Percentiles rank a stretch among this genome's conserved stretches.
Conservation (phyloP, 2,113 vertebrate genomes). For the Crotalus viridis region DNA sequence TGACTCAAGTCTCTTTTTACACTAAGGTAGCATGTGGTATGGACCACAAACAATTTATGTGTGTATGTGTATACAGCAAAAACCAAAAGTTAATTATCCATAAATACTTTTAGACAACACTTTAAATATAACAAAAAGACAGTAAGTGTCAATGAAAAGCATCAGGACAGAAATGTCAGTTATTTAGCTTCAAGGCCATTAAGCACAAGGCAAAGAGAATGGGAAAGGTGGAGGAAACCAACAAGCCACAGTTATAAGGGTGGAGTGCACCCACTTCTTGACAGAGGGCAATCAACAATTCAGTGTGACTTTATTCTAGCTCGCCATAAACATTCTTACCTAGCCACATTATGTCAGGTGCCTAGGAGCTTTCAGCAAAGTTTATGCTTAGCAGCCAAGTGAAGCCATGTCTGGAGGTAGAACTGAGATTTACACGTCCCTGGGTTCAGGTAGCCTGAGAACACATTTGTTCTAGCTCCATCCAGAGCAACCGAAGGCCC, state of each 20-base stretch:
- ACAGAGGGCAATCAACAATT: background rate
- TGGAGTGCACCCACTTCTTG: background rate
- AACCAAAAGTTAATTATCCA: background rate
- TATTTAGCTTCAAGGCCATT: background rate
- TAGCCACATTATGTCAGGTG: background rate
- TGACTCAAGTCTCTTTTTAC: background rate
- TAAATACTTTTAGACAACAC: background rate
- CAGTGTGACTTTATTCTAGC: background rate
- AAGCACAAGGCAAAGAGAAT: background rate
- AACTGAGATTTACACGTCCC: background rate
- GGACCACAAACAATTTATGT: background rate
- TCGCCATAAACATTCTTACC: background rate
- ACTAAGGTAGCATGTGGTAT: background rate
- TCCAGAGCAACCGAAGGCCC: background rate
- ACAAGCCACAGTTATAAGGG: background rate
- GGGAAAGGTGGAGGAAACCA: background rate
- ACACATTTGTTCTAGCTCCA: background rate
- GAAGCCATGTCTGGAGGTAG: background rate
- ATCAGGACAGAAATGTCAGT: background rate
- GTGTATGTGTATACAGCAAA: background rate
- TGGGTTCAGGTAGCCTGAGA: background rate
- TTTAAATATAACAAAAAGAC: background rate
- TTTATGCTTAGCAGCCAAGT: background rate
- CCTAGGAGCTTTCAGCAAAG: background rate
- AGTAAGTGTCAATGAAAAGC: background rate